These are phyloP conservation scores for Parascotia fuliginaria DNA, from an alignment of 2,888 invertebrate genomes.

Conservation along the genomic window DNA sequence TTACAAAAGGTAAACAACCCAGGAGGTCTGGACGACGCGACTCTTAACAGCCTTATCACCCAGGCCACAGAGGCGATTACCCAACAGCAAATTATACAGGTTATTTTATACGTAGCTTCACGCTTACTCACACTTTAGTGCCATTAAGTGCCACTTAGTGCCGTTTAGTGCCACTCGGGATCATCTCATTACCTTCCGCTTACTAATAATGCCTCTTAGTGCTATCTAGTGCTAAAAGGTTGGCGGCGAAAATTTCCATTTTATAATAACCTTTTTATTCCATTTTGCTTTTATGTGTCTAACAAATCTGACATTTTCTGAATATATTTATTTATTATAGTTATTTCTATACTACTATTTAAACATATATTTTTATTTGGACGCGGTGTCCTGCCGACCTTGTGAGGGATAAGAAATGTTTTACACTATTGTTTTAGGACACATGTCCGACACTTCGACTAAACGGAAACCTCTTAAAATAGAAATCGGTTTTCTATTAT, in stretches of 20 bases:
- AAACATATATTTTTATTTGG: too few relatives aligned
- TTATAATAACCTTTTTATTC: background rate
- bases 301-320: background rate
- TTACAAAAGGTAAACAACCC: conserved; percentile 82
- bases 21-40: conserved; percentile 80
- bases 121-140: conserved; percentile 23
- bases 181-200: conserved; percentile 3
- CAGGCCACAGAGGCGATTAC: conserved; percentile 85
- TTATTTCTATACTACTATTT: too few relatives aligned
- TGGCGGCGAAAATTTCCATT: background rate
- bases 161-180: background rate
- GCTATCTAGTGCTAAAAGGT: background rate
- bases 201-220: conserved; percentile 2
- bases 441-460: too few relatives aligned
- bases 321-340: too few relatives aligned
- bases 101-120: conserved; percentile 46
- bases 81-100: conserved; percentile 84
- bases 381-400: too few relatives aligned
- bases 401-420: too few relatives aligned
- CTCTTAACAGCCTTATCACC: conserved; percentile 81
- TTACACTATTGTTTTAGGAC: too few relatives aligned
- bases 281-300: background rate
- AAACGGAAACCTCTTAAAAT: too few relatives aligned
- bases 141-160: conserved; percentile 7
- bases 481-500: too few relatives aligned